Percentiles rank a stretch among this genome's conserved stretches.
These are phyloP conservation scores for Galbula dea DNA, from an alignment of 2,113 vertebrate genomes.

Conservation along the genomic window DNA sequence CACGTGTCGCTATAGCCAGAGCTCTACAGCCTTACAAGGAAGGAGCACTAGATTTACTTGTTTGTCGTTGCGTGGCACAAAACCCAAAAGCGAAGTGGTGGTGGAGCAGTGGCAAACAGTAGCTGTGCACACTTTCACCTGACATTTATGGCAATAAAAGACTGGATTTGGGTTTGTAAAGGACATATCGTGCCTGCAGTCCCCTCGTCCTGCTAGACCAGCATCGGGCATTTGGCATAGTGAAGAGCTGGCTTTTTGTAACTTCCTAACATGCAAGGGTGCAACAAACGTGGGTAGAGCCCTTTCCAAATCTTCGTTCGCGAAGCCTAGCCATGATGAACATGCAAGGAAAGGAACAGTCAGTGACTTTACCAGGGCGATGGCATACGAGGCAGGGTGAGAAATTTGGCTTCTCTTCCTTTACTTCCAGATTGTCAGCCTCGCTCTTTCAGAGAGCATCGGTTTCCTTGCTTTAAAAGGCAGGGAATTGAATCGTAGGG, in stretches of 20 bases:
- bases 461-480: neutral
- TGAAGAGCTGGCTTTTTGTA: neutral
- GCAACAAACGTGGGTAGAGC: too few species aligned
- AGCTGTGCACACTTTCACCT: neutral
- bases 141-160: neutral
- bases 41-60: neutral
- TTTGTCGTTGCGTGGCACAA: neutral
- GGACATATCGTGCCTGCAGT: neutral
- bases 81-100: too few species aligned
- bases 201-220: neutral
- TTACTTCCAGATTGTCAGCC: neutral
- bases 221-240: neutral
- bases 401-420: neutral
- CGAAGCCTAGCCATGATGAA: too few species aligned
- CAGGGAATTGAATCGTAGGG: neutral
- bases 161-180: neutral
- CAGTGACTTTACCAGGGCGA: neutral
- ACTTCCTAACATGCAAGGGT: too few species aligned
- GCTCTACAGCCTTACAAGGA: neutral
- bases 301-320: too few species aligned
- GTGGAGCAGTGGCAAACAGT: neutral
- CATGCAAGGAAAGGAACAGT: too few species aligned
- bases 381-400: accelerated
- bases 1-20: neutral
- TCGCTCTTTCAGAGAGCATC: neutral